phyloP scores from a whole-genome alignment of 2,888 invertebrate genomes.

The Synanthedon andrenaeformis region DNA sequence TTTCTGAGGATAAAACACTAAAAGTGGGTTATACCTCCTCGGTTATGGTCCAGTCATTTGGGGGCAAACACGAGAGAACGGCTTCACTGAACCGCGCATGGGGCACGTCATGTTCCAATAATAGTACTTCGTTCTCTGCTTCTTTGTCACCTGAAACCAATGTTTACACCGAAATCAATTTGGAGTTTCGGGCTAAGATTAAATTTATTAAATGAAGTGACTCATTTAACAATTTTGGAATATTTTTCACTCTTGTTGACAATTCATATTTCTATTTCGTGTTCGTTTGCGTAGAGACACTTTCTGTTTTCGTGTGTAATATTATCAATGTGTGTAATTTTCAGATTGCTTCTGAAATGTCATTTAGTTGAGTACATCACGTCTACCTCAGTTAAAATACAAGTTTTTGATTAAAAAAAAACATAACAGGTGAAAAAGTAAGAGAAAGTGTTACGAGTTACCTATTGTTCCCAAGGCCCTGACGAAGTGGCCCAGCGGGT shows the following conservation, averaged over 20 bases:
- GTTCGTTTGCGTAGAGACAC: too few species aligned
- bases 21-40: conserved; percentile 70
- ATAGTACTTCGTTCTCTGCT: conserved; percentile 96
- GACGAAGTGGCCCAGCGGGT: conserved; percentile 96
- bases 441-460: conserved; percentile 8
- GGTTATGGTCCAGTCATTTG: conserved; percentile 89
- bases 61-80: conserved; percentile 91
- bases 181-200: background rate
- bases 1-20: background rate
- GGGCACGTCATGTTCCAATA: conserved; percentile 97
- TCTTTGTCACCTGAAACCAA: conserved; percentile 82
- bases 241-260: too few species aligned
- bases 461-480: conserved; percentile 87
- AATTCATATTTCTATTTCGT: too few species aligned
- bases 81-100: conserved; percentile 95
- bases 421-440: too few species aligned
- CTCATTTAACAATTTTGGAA: too few species aligned
- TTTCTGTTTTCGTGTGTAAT: too few species aligned
- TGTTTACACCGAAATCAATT: background rate
- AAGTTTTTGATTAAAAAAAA: too few species aligned
- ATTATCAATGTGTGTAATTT: too few species aligned
- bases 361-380: too few species aligned
- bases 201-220: background rate
- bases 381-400: too few species aligned
- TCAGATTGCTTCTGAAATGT: too few species aligned